Evolutionary conservation across 1,140 invertebrate genomes (phyloP).

Genomic region (Trichonephila clavata): DNA sequence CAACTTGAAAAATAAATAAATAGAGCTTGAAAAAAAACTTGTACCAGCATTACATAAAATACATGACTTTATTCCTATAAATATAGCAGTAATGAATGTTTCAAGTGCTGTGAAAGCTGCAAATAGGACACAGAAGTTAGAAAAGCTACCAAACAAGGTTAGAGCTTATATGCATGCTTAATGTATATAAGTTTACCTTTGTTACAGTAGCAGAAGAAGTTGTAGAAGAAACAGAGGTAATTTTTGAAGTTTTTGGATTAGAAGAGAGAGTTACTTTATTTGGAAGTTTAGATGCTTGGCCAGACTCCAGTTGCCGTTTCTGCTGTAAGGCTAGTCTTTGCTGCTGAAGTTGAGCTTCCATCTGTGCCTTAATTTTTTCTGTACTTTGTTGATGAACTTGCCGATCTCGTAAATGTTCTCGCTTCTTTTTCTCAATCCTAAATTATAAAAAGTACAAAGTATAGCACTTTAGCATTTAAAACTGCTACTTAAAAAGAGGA

Average conservation of each 20-base stretch:
- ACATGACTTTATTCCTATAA: too few species aligned
- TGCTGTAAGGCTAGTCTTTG: slow-evolving; percentile 93
- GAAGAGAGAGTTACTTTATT: slow-evolving; percentile 75
- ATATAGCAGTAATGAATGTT: too few species aligned
- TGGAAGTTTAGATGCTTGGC: slow-evolving; percentile 50
- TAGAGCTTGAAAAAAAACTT: background rate
- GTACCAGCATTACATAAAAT: background rate
- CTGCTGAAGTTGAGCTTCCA: slow-evolving; percentile 92
- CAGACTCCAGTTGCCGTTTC: slow-evolving; percentile 84
- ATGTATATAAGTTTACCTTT: slow-evolving; percentile 64
- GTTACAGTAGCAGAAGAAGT: slow-evolving; percentile 78
- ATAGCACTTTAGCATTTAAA: background rate
- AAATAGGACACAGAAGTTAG: background rate
- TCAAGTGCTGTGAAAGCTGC: background rate
- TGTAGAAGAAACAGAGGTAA: slow-evolving; percentile 71
- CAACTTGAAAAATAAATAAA: background rate
- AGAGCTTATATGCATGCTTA: slow-evolving; percentile 13
- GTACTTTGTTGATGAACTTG: slow-evolving; percentile 80
- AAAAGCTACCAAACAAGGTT: background rate
- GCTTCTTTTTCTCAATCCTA: slow-evolving; percentile 78
- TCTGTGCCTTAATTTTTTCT: slow-evolving; percentile 93
- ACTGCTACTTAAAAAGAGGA: too few species aligned
- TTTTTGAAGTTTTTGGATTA: slow-evolving; percentile 69
- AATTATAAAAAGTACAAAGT: background rate
- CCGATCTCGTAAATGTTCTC: slow-evolving; percentile 70